Base-by-base conservation (phyloP, 2,113 vertebrate genomes). In the Etheostoma spectabile region DNA sequence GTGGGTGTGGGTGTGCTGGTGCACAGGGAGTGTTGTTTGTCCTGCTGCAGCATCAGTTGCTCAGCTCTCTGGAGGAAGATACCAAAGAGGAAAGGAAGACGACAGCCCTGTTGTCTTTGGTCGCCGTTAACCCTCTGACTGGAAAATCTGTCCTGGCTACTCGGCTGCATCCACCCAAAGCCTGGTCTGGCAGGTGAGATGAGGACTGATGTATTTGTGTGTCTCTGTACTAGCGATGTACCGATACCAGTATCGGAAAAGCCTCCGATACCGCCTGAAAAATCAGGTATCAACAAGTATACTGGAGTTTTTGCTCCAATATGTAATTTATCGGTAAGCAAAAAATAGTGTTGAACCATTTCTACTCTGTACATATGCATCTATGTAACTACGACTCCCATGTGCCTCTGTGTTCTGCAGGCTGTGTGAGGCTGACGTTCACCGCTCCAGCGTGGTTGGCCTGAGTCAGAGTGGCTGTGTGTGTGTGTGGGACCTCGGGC, bases 11-110 rank as follows among this genome's bases (percentile, higher is more conserved):
- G 10, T 16, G 0, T 61, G 19, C 61, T 18, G 45, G 13, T 71
- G 38, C 62, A 14, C 87, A 94, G 93, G 93, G 93, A 42, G 86
- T 80, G 56, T 63, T 94, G 12, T 89, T 94, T 35, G 92, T 94
- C 56, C 87, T 94, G 73, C 77, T 94, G 77, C 93, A 93, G 61
- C 92, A 93, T 72, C 84, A 86, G 38, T 56, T 66, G 14, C 79
- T 88, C 65, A 79, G 75, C 61, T 81, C 83, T 10, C 59, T 77
- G 74, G 78, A 79, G 35, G 21, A 79, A 5, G 83, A 57, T 18
- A 77, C 56, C 0, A 67, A 33, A 42, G 63, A 67, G 38, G 63
- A 72, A 4, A 35, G 6, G 35, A 60, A 52, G 45, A 79, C 48
- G 35, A 45, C 3, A 0, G 30, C 57, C 0, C 59, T 91, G 55